Evolutionary conservation across 2,113 vertebrate genomes (phyloP).

Genomic region (Pristiophorus japonicus): DNA sequence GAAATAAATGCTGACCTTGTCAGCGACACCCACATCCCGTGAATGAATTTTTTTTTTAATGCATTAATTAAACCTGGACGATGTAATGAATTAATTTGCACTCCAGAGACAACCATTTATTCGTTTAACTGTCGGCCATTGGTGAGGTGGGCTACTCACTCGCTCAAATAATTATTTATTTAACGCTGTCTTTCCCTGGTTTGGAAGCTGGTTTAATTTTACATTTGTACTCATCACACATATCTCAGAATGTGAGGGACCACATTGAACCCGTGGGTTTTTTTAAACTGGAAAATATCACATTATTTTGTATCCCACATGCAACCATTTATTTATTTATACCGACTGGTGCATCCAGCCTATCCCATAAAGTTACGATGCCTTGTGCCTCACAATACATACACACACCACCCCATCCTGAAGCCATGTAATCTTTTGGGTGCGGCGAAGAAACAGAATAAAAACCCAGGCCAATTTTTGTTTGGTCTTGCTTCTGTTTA

Average conservation of each 20-base stretch:
- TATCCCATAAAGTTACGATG: neutral
- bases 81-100: neutral
- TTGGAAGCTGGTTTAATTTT: too few species aligned
- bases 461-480: neutral
- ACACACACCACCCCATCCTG: neutral
- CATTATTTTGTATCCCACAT: too few species aligned
- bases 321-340: neutral
- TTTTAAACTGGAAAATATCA: too few species aligned
- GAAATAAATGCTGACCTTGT: too few species aligned
- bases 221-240: too few species aligned
- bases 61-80: neutral
- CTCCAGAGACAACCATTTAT: neutral
- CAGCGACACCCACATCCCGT: too few species aligned
- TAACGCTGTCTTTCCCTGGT: neutral
- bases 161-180: neutral
- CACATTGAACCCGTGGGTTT: too few species aligned
- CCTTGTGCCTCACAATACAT: neutral
- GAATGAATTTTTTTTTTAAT: neutral
- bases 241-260: too few species aligned
- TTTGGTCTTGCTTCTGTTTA: neutral
- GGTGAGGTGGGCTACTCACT: neutral
- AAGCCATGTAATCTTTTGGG: neutral
- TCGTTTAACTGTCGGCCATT: neutral
- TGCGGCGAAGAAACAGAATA: neutral
- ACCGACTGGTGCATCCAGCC: neutral